Conservation (phyloP, 2,888 invertebrate genomes). For the Protophormia terraenovae region DNA sequence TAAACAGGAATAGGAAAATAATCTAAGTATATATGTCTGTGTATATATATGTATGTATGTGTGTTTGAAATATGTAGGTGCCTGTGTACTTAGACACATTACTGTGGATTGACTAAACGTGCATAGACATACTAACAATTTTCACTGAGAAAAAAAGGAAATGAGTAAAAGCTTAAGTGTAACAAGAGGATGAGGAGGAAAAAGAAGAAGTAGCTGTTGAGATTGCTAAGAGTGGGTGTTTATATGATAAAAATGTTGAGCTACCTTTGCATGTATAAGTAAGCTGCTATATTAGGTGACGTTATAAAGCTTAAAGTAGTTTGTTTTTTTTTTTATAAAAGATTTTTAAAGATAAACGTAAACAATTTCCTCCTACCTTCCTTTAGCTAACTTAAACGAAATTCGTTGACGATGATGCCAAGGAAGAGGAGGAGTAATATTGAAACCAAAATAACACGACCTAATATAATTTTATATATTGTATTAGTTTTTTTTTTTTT, state of each 20-base stretch:
- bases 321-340: conserved; percentile 12
- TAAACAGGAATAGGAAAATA: conserved; percentile 37
- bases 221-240: not conserved
- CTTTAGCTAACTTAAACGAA: not conserved
- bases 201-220: too few species aligned
- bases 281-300: conserved; percentile 39
- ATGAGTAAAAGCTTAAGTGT: not conserved
- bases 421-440: not conserved
- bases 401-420: not conserved
- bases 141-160: not conserved
- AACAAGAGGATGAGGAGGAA: too few species aligned
- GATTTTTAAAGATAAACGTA: conserved; percentile 59
- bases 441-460: conserved; percentile 33
- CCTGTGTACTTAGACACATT: conserved; percentile 36
- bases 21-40: not conserved
- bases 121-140: conserved; percentile 13
- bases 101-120: conserved; percentile 48
- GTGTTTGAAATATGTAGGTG: not conserved
- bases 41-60: not conserved
- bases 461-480: conserved; percentile 57
- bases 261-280: not conserved
- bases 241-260: not conserved
- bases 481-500: not conserved
- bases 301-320: conserved; percentile 50
- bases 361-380: conserved; percentile 53